These are phyloP conservation scores for Muscicapa striata DNA, from an alignment of 2,797 vertebrate genomes.

Conservation along the genomic window DNA sequence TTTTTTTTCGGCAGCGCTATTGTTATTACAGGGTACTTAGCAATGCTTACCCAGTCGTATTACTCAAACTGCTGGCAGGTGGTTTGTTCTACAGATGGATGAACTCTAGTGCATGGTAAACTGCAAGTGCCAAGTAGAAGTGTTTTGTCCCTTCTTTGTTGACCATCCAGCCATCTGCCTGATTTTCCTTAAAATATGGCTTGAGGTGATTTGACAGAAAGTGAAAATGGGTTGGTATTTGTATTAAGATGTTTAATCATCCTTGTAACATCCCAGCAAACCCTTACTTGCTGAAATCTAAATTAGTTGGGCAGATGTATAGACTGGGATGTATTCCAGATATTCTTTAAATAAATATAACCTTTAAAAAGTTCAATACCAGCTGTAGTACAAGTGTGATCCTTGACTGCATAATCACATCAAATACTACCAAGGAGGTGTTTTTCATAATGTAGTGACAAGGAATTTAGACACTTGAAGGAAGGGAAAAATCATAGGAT, in stretches of 20 bases:
- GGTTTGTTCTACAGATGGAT: constrained; percentile 15
- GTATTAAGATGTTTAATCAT: neutral
- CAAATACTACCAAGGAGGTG: neutral
- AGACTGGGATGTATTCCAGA: constrained; percentile 4
- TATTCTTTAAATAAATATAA: neutral
- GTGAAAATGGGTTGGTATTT: neutral
- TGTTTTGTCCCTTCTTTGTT: neutral
- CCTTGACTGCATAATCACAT: neutral
- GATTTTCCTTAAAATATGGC: neutral
- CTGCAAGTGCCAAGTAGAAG: neutral
- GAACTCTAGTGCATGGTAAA: neutral
- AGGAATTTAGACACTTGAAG: neutral
- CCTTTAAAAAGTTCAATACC: neutral
- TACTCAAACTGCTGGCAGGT: neutral
- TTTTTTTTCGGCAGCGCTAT: neutral
- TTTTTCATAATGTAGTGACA: neutral
- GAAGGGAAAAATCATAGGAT: neutral
- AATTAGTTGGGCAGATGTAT: constrained; percentile 19
- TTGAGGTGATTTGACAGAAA: neutral
- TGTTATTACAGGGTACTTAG: neutral
- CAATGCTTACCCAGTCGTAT: neutral
- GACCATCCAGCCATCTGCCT: constrained; percentile 23
- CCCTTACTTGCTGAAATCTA: neutral
- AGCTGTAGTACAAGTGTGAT: neutral
- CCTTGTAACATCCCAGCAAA: neutral